A percentile compares a stretch with the other conserved stretches of the same genome.
Conservation (phyloP, 2,113 vertebrate species). For the Onychorhynchus coronatus region DNA sequence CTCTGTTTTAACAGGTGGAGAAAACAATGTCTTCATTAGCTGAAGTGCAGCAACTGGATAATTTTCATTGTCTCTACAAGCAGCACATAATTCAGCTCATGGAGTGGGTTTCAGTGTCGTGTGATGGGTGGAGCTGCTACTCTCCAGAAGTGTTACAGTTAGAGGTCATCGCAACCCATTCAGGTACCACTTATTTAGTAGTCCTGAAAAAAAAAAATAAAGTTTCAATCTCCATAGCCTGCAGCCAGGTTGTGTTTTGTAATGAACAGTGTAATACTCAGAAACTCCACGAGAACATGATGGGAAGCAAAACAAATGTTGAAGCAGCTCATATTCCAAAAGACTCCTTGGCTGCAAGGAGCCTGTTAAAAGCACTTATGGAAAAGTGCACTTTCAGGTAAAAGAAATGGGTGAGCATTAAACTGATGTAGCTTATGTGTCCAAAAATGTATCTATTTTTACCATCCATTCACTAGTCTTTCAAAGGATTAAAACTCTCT, state of each 20-base stretch:
- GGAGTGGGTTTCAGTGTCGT: conserved; percentile 77
- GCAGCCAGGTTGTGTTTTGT: neutral
- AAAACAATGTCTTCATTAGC: conserved; percentile 75
- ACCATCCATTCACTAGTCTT: neutral
- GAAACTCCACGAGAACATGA: neutral
- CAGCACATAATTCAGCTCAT: conserved; percentile 81
- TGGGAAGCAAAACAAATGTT: neutral
- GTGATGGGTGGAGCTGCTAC: conserved; percentile 78
- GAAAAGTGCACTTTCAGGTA: neutral
- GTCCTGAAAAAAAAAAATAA: neutral
- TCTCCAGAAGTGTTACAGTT: conserved; percentile 84
- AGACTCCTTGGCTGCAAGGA: neutral
- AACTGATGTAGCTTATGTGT: neutral
- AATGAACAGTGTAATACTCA: neutral
- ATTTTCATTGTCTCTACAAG: conserved; percentile 74
- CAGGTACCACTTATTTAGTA: conserved; percentile 74
- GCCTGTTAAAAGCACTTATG: neutral
- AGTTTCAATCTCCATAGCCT: neutral
- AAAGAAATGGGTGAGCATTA: neutral
- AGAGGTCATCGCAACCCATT: conserved; percentile 77
- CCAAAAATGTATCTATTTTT: neutral
- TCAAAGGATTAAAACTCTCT: neutral
- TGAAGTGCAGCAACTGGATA: conserved; percentile 68
- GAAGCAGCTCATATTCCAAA: neutral
- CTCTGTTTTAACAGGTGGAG: conserved; percentile 74